A percentile compares a stretch with the other conserved stretches of the same genome.
phyloP scores from a whole-genome alignment of 2,797 vertebrate genomes.

The Peromyscus attwateri region DNA sequence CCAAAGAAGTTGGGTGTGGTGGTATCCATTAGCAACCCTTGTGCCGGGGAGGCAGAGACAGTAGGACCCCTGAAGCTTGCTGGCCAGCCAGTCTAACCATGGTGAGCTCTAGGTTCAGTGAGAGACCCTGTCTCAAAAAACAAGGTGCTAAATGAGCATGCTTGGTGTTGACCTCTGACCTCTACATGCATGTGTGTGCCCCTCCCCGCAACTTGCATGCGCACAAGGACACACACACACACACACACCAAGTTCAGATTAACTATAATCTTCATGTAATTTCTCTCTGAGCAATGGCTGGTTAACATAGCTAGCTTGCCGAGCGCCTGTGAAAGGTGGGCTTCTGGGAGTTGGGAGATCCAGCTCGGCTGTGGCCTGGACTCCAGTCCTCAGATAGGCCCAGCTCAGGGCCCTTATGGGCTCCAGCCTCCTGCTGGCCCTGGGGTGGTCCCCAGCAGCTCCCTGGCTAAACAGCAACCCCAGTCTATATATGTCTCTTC shows the following conservation, averaged over 20 bases:
- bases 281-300: background rate
- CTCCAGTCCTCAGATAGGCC: background rate
- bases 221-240: background rate
- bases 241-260: background rate
- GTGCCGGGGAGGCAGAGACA: too few species aligned
- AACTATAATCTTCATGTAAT: background rate
- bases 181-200: background rate
- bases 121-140: background rate
- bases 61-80: background rate
- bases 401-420: background rate
- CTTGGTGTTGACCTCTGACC: background rate
- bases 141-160: background rate
- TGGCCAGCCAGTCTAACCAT: background rate
- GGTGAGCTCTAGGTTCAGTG: background rate
- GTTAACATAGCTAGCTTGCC: background rate
- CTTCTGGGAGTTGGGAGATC: background rate
- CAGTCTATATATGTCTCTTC: slow-evolving; percentile 14
- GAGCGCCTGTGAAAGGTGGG: too few species aligned
- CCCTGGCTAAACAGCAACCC: background rate
- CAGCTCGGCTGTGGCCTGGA: rapidly evolving
- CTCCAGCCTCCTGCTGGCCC: background rate
- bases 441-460: background rate
- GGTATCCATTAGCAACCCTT: too few species aligned
- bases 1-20: background rate
- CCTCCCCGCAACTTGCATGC: rapidly evolving